Evolutionary conservation across 2,888 invertebrate genomes (phyloP).

Genomic region (Lumbricus terrestris): DNA sequence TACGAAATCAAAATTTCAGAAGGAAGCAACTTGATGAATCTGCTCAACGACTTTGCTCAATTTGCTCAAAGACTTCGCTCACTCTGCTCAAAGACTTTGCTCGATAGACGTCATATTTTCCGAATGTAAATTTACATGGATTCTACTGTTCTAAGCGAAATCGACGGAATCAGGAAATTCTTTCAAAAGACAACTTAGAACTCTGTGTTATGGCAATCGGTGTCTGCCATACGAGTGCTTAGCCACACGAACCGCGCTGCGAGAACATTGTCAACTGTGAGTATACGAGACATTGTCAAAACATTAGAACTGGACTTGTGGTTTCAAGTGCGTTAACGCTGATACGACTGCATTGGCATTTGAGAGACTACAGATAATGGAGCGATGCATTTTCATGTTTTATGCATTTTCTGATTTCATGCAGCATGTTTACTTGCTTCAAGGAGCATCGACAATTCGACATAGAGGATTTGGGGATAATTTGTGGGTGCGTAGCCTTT

Average conservation of each 20-base stretch:
- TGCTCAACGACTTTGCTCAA: not conserved
- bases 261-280: too few relatives aligned
- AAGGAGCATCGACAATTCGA: not conserved
- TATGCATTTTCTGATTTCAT: not conserved
- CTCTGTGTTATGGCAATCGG: not conserved
- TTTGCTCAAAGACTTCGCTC: not conserved
- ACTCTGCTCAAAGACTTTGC: not conserved
- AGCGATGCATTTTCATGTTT: not conserved
- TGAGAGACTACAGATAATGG: not conserved
- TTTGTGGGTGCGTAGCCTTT: not conserved
- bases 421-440: not conserved
- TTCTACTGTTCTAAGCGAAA: not conserved
- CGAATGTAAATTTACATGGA: not conserved
- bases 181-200: not conserved
- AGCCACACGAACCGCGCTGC: not conserved
- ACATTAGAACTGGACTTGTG: too few relatives aligned
- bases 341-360: not conserved
- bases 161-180: not conserved
- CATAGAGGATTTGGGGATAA: not conserved
- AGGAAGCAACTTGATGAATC: not conserved
- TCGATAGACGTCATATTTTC: not conserved
- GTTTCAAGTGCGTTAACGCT: too few relatives aligned
- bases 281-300: not conserved
- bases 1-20: not conserved
- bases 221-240: not conserved